Evolutionary conservation across 2,888 invertebrate species (phyloP), one percentile per base, ranked within the genome.

Genomic region (Xylota sylvarum): DNA sequence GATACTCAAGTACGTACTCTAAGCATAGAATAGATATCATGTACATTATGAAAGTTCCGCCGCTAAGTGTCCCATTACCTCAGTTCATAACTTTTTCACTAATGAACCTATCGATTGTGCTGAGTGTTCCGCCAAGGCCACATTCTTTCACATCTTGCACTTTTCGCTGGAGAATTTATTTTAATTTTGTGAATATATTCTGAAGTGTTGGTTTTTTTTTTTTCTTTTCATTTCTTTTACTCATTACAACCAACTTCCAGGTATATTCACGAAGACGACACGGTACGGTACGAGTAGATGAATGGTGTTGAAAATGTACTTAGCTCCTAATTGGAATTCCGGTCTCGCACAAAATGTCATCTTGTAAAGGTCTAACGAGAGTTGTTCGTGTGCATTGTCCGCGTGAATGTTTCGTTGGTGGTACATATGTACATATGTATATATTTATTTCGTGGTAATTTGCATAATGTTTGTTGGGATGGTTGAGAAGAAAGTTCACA

Each of bases 241-340:
- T 48, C 12, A 37, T 72, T 72, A 60, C 23, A 48, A 23, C 10
- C 23, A 48, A 27, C n/a, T 58, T 48, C 23, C 35, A 60, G 48
- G 40, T 62, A 19, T 46, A 50, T 48, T 64, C 43, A 43, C 43
- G 43, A 46, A 23, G 23, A 23, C 23, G 23, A 23, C 23, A 23
- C n/a, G 43, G 43, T n/a, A n/a, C 14, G 43, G 48, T 14, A 14
- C n/a, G n/a, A n/a, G 48, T 10, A 43, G 58, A 55, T 56, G 62
- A 69, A 69, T 74, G 60, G 74, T 74, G 80, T 70, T 78, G 74
- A 80, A 69, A 58, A 70, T 70, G 74, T 80, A 85, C 81, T 80
- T 80, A 37, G 70, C 74, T 67, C 65, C 65, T 84, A 86, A 86
- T 86, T 86, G 85, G 81, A 86, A 86, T 86, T 86, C 85, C 85